These are phyloP conservation scores for Coturnix japonica DNA, from an alignment of 2,113 vertebrate species.

Conservation along the genomic window DNA sequence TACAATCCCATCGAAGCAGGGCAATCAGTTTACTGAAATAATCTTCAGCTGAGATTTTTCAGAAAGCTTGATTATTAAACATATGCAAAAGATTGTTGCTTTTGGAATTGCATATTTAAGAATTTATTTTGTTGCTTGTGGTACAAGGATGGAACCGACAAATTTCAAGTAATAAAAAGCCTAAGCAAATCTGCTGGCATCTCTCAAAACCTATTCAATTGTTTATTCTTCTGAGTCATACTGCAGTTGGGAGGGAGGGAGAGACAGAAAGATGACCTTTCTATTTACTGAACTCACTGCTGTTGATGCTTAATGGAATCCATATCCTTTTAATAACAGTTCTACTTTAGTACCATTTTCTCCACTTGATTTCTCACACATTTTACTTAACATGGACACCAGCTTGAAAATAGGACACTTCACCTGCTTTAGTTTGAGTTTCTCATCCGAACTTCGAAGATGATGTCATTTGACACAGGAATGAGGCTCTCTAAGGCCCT, in stretches of 20 bases:
- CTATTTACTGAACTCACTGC: conserved; percentile 21
- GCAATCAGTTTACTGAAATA: background rate
- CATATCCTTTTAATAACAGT: background rate
- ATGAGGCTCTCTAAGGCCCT: background rate
- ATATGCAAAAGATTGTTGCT: background rate
- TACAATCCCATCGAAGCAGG: background rate
- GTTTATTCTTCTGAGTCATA: conserved; percentile 62
- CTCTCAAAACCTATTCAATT: conserved; percentile 46
- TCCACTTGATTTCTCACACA: background rate
- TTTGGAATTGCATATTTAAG: background rate
- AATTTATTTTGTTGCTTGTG: background rate
- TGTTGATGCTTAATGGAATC: background rate
- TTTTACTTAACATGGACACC: background rate
- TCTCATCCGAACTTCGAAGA: background rate
- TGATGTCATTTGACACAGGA: background rate
- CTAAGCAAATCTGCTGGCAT: background rate
- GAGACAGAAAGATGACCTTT: conserved; percentile 44
- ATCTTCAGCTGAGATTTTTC: background rate
- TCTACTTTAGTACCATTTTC: background rate
- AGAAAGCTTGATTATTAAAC: background rate
- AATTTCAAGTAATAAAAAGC: conserved; percentile 5
- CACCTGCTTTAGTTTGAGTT: conserved; percentile 16
- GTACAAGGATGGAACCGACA: background rate
- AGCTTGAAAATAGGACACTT: accelerated
- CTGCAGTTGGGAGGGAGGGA: conserved; percentile 45